Conservation (phyloP, 2,113 vertebrate genomes). For the Percina caprodes region DNA sequence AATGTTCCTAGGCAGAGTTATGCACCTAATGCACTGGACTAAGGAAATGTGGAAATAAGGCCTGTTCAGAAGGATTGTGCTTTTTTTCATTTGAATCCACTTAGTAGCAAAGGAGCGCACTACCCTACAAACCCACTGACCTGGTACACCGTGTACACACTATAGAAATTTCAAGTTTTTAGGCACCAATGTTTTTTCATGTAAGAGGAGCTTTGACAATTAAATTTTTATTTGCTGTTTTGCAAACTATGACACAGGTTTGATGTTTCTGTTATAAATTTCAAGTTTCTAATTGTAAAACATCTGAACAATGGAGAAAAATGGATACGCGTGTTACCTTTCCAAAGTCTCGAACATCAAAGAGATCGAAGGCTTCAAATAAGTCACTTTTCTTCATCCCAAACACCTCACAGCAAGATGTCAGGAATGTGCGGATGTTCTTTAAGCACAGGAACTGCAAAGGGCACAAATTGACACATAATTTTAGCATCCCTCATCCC, state of each 20-base stretch:
- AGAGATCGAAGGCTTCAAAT: slow-evolving; percentile 96
- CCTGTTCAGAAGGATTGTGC: slow-evolving; percentile 20
- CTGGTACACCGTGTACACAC: slow-evolving; percentile 49
- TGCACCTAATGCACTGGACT: slow-evolving; percentile 10
- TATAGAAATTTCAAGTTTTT: background rate
- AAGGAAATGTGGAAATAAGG: slow-evolving; percentile 18
- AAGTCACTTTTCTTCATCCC: slow-evolving; percentile 95
- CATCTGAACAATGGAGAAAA: background rate
- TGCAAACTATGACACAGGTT: background rate
- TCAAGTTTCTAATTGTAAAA: background rate
- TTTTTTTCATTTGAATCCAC: slow-evolving; percentile 30
- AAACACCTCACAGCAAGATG: slow-evolving; percentile 90
- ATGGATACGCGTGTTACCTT: slow-evolving; percentile 85
- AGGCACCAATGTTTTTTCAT: background rate
- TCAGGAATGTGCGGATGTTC: slow-evolving; percentile 95
- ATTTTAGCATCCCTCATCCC: background rate
- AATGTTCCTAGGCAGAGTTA: slow-evolving; percentile 1
- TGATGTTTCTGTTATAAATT: background rate
- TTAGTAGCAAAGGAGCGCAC: slow-evolving; percentile 11
- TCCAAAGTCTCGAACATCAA: slow-evolving; percentile 95
- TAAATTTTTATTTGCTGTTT: background rate
- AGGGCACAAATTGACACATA: background rate
- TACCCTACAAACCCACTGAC: slow-evolving; percentile 63
- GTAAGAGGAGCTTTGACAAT: background rate
- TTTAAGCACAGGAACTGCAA: slow-evolving; percentile 95